Base-by-base conservation (phyloP, 2,113 vertebrate genomes). In the Pardalotus punctatus region DNA sequence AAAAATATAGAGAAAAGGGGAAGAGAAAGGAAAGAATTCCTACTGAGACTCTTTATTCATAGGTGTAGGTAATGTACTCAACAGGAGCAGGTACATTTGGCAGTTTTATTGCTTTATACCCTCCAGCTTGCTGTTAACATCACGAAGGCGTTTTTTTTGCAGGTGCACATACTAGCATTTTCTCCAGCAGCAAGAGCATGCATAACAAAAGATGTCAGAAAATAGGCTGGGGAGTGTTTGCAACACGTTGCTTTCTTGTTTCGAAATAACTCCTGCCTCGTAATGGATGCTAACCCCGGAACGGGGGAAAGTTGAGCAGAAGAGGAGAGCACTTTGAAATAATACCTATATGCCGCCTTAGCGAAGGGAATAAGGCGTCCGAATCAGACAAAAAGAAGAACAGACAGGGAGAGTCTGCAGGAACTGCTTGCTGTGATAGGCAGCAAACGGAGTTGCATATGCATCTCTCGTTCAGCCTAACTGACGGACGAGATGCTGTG, bases 61-160 rank as follows among this genome's bases (percentile, higher is more conserved):
- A 94, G 82, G 71, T 87, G 92, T 93, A 93, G 82, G 91, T 93
- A 90, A 87, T 15, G 67, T 76, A 54, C 95, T 93, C 81, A 64
- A 51, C 86, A 82, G 88, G 78, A 91, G 87, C 97, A 97, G 97
- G 97, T 97, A 97, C 87, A 91, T 86, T 87, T 95, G 97, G 96
- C 97, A 96, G 96, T 89, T 98, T 97, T 97, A 97, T 97, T 94
- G 96, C 96, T 97, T 96, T 96, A 57, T 97, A 89, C 96, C 97
- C 97, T 94, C 94, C 81, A 97, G 97, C 97, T 97, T 71, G 91
- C 81, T 97, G 96, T 97, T 97, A 98, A 97, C 93, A 92, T 54
- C 81, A 27, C 9, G 56, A 86, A 94, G 96, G 95, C 80, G 28
- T 61, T 78, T 54, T 60, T 82, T 76, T n/a, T 54, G 79, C 97